Percentiles rank a stretch among this genome's conserved stretches.
These are phyloP conservation scores for Polylopha cassiicola DNA, from an alignment of 2,888 invertebrate genomes.

Conservation along the genomic window DNA sequence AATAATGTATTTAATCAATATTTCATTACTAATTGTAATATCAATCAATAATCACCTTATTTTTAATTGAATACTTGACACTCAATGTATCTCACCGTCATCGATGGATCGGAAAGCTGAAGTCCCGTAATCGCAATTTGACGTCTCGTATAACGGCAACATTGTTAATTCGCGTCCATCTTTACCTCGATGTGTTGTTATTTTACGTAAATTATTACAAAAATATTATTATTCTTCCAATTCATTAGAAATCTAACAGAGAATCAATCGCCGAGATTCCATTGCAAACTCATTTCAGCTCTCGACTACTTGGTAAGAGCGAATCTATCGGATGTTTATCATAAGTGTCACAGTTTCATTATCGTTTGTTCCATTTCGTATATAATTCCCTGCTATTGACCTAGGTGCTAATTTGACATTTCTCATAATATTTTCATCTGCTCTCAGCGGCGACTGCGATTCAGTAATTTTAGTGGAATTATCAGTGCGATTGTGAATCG, in stretches of 20 bases:
- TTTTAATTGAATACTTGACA: too few species aligned
- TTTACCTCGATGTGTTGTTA: conserved; percentile 74
- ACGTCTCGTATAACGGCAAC: conserved; percentile 40
- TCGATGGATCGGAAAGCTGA: too few species aligned
- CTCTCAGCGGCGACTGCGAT: conserved; percentile 27
- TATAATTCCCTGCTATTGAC: conserved; percentile 67
- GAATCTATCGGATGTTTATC: conserved; percentile 40
- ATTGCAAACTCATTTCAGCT: conserved; percentile 32
- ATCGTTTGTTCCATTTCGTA: conserved; percentile 67
- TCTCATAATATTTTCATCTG: conserved; percentile 58
- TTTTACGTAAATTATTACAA: conserved; percentile 56
- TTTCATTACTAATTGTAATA: not conserved
- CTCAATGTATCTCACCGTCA: too few species aligned
- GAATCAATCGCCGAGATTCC: conserved; percentile 27
- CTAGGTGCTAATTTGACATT: conserved; percentile 65
- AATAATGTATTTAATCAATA: not conserved
- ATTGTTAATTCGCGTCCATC: conserved; percentile 74
- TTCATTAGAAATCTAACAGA: conserved; percentile 25
- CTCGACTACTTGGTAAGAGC: conserved; percentile 35
- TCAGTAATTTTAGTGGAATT: conserved; percentile 26
- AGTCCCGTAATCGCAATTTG: conserved; percentile 20
- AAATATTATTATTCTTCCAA: conserved; percentile 36
- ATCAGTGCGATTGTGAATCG: conserved; percentile 21
- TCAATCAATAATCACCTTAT: too few species aligned
- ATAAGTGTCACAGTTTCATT: conserved; percentile 69